Evolutionary conservation across 2,888 invertebrate genomes (phyloP), one percentile per base, ranked within the genome.

Genomic region (Chymomyza fuscimana): DNA sequence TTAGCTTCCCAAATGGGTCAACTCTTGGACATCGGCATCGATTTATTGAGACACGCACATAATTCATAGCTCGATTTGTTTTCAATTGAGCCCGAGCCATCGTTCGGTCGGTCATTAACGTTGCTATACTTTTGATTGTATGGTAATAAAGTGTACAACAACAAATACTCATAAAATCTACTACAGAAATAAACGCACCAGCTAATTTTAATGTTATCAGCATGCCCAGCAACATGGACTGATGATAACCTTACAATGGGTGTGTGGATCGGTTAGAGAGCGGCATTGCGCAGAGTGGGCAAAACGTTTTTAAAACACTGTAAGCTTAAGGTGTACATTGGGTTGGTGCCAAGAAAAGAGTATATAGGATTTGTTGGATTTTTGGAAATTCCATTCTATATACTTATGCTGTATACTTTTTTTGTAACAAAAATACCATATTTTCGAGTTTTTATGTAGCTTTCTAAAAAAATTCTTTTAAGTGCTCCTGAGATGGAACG

Each of bases 241-340:
- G 61, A 65, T 74, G 71, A 73, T 73, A 72, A 72, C 72, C 72
- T 67, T 46, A 46, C 12, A 12, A 10, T 46, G 32, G 32, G 40
- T 46, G 40, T 12, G 6, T 46, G 12, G 40, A 46, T 46, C 12
- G 40, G 10, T 46, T 46, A 46, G 40, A 46, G 40, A 46, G 40
- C 40, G 40, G 12, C 40, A 46, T 12, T 12, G 12, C 12, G 40
- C 40, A 10, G 40, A 46, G 40, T 46, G 40, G 40, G 40, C 40
- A 12, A 46, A 46, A 46, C 12, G 36, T 46, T 46, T 12, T 46
- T 12, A 12, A 46, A 12, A 46, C 40, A 10, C 40, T 46, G 10
- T 10, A 12, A 10, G 12, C 40, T 0, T 32, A 12, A 46, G 12
- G 40, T 1, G 40, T 46, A 46, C 4, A 46, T 46, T 4, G 40